phyloP scores from a whole-genome alignment of 2,113 vertebrate genomes.

The Argyrosomus japonicus region DNA sequence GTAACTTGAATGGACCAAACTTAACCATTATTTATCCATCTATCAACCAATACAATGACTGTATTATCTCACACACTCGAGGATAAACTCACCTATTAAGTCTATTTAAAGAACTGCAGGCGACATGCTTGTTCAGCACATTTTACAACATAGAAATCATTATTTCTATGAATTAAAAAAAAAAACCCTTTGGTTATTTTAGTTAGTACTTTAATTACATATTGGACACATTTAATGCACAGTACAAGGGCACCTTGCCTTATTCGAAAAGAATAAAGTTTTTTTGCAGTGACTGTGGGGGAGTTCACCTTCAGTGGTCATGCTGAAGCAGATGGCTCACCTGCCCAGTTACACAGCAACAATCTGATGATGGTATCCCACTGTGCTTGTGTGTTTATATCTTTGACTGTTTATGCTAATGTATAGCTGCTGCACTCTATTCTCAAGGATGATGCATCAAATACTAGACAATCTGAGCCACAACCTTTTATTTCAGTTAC shows the following conservation, averaged over 20 bases:
- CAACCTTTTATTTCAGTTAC: not conserved
- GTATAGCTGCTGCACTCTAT: constrained; percentile 17
- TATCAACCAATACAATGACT: constrained; percentile 33
- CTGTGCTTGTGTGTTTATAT: constrained; percentile 32
- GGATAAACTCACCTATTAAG: constrained; percentile 16
- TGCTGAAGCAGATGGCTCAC: constrained; percentile 59
- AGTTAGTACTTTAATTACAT: not conserved
- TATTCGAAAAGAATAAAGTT: not conserved
- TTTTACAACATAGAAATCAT: not conserved
- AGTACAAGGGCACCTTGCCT: not conserved
- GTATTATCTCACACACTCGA: constrained; percentile 34
- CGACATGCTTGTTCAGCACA: not conserved
- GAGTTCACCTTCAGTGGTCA: constrained; percentile 52
- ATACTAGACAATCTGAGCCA: not conserved
- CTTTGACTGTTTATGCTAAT: constrained; percentile 37
- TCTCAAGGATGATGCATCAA: constrained; percentile 21
- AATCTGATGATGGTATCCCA: constrained; percentile 35
- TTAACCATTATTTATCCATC: constrained; percentile 41
- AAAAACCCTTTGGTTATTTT: not conserved
- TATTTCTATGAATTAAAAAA: not conserved
- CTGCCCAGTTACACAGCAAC: constrained; percentile 21
- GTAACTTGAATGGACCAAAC: constrained; percentile 31
- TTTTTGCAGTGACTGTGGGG: not conserved
- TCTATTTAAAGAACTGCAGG: not conserved
- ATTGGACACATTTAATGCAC: not conserved